phyloP scores from a whole-genome alignment of 2,797 vertebrate genomes.

The Enteromius afrohamiltoni region DNA sequence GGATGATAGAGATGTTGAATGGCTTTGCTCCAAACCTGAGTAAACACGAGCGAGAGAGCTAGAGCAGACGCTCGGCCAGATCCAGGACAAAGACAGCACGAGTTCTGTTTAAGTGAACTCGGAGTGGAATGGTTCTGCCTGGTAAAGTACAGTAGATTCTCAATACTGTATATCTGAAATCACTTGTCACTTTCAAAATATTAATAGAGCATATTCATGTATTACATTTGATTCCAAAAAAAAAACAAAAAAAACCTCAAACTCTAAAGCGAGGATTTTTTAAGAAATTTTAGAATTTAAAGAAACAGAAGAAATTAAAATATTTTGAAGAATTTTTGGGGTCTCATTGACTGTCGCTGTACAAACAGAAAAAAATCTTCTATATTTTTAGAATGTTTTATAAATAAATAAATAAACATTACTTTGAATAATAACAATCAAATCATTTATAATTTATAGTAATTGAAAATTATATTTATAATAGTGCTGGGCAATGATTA shows the following conservation, averaged over 20 bases:
- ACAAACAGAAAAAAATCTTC: too few species aligned
- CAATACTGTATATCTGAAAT: background rate
- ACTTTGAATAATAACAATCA: too few species aligned
- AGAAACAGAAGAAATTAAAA: too few species aligned
- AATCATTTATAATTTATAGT: too few species aligned
- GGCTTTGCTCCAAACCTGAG: slow-evolving; percentile 49
- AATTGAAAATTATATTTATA: too few species aligned
- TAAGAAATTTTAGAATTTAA: too few species aligned
- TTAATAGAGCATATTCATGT: background rate
- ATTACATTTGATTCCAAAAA: background rate
- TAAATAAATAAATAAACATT: too few species aligned
- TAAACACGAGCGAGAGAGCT: slow-evolving; percentile 59
- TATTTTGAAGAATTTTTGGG: too few species aligned
- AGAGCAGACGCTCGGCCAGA: slow-evolving; percentile 46
- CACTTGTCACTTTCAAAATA: background rate
- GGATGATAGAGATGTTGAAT: slow-evolving; percentile 44
- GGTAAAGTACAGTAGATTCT: background rate
- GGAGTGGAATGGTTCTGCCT: background rate
- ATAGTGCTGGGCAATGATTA: too few species aligned
- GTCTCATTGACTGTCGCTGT: too few species aligned
- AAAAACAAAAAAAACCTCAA: too few species aligned
- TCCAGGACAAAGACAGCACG: slow-evolving; percentile 59
- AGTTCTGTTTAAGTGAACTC: slow-evolving; percentile 46
- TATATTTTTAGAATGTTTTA: too few species aligned
- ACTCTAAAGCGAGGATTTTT: background rate